Percentiles rank a stretch among this genome's conserved stretches.
These are phyloP conservation scores for Idaea dimidiata DNA, from an alignment of 2,888 invertebrate species.

Conservation along the genomic window DNA sequence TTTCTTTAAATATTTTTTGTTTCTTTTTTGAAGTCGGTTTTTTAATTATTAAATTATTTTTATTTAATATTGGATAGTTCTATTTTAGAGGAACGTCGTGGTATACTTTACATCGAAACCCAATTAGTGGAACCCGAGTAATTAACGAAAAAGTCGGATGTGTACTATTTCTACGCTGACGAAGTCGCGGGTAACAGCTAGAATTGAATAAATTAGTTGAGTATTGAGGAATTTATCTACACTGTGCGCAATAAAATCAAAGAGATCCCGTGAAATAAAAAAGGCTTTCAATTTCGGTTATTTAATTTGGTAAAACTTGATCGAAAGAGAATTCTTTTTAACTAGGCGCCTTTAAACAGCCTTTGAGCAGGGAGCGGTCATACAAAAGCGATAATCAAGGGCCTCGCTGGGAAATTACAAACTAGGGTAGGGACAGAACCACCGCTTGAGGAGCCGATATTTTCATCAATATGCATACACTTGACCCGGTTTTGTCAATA, in stretches of 20 bases:
- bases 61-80: too few relatives aligned
- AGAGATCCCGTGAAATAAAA: conserved; percentile 16
- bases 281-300: conserved; percentile 23
- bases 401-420: conserved; percentile 37
- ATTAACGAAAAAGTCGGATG: too few relatives aligned
- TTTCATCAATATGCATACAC: conserved; percentile 25
- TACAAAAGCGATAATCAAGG: conserved; percentile 43
- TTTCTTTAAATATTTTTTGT: too few relatives aligned
- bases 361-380: conserved; percentile 34
- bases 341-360: conserved; percentile 44
- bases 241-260: conserved; percentile 8
- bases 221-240: not conserved
- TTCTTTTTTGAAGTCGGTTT: too few relatives aligned
- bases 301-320: conserved; percentile 28
- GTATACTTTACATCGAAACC: too few relatives aligned
- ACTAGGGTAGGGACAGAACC: conserved; percentile 28
- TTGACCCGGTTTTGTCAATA: conserved; percentile 23
- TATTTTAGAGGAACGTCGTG: too few relatives aligned
- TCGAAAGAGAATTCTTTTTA: conserved; percentile 39
- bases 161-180: too few relatives aligned
- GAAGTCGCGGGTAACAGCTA: too few relatives aligned
- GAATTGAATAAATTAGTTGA: too few relatives aligned
- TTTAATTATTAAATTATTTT: too few relatives aligned
- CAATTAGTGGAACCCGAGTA: too few relatives aligned
- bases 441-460: conserved; percentile 18